phyloP scores from a whole-genome alignment of 2,888 invertebrate species.

The Fragum sueziense region DNA sequence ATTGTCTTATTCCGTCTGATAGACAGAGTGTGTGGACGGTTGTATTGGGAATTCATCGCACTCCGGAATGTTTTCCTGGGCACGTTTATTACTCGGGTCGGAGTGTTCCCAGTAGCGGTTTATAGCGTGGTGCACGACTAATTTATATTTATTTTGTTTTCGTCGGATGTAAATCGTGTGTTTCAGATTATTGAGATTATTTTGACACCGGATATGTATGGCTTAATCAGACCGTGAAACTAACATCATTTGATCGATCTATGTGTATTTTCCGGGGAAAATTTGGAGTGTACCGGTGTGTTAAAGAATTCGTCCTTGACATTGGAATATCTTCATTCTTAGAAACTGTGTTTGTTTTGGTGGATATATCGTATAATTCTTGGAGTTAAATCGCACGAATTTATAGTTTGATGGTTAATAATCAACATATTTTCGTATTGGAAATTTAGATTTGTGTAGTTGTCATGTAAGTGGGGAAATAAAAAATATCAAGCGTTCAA shows the following conservation, averaged over 20 bases:
- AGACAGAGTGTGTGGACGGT: background rate
- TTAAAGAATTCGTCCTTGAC: constrained; percentile 15
- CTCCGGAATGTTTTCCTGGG: constrained; percentile 9
- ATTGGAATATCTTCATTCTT: background rate
- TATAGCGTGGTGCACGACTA: constrained; percentile 2
- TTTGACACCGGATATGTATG: background rate
- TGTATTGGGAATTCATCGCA: constrained; percentile 13
- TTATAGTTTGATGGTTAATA: background rate
- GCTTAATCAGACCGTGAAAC: background rate
- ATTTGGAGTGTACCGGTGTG: background rate
- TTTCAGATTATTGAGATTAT: no score
- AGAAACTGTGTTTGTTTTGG: background rate
- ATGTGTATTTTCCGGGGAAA: background rate
- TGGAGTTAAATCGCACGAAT: no score
- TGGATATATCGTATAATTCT: background rate
- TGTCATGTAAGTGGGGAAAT: background rate
- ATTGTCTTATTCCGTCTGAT: background rate
- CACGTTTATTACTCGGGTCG: constrained; percentile 6
- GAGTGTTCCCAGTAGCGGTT: background rate
- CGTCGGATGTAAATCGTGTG: background rate
- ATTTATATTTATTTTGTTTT: background rate
- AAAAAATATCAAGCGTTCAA: background rate
- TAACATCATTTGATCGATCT: background rate
- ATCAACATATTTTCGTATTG: no score
- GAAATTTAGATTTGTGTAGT: background rate